These are phyloP conservation scores for Dendrolimus kikuchii DNA, from an alignment of 1,140 invertebrate species.

Conservation along the genomic window DNA sequence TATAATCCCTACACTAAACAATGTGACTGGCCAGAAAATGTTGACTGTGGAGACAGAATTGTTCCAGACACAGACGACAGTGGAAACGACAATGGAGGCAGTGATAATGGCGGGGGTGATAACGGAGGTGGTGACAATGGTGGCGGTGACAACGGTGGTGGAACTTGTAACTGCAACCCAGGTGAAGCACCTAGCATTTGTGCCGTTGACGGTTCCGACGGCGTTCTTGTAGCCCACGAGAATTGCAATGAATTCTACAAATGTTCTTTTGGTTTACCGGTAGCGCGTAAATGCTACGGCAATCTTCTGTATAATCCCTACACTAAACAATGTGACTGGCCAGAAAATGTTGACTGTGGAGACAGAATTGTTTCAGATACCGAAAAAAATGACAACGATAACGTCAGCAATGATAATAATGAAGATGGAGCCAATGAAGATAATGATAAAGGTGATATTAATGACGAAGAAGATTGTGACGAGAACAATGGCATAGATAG, in stretches of 20 bases:
- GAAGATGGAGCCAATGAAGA: conserved; percentile 1
- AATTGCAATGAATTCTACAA: conserved; percentile 34
- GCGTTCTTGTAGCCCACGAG: conserved; percentile 24
- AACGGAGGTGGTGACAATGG: conserved; percentile 1
- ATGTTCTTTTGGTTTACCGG: conserved; percentile 19
- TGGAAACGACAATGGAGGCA: not conserved
- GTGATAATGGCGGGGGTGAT: not conserved
- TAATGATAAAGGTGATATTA: conserved; percentile 1
- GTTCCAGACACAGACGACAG: conserved; percentile 8
- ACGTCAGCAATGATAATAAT: conserved; percentile 1
- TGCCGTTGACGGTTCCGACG: conserved; percentile 15
- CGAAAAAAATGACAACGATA: not conserved
- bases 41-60: conserved; percentile 45
- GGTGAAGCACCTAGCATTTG: conserved; percentile 27
- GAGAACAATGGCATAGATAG: not conserved
- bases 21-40: conserved; percentile 75
- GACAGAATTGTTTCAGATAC: conserved; percentile 6
- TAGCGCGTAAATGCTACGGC: conserved; percentile 7
- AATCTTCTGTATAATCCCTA: conserved; percentile 72
- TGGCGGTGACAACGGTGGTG: conserved; percentile 1
- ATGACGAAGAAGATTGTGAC: conserved; percentile 1
- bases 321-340: conserved; percentile 73
- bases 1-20: conserved; percentile 73
- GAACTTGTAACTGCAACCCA: conserved; percentile 22
- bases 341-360: conserved; percentile 63